Evolutionary conservation across 2,797 vertebrate species (phyloP), one percentile per base, ranked within the genome.

Genomic region (Anolis apletophallus): DNA sequence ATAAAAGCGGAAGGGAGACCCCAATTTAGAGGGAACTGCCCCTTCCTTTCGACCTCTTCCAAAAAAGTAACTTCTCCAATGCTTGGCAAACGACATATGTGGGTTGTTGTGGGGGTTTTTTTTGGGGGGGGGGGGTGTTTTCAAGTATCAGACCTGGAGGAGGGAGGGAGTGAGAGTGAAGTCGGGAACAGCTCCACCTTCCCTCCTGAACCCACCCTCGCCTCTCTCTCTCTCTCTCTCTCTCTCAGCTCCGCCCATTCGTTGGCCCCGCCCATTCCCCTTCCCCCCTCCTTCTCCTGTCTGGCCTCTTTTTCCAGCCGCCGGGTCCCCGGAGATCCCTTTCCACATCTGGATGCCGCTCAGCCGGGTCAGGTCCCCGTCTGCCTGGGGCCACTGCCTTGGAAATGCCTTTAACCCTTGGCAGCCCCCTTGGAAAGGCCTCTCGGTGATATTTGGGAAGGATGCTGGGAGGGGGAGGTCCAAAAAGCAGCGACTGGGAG

Each of bases 321-420:
- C 50, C 90, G 94, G 93, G 94, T 96, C 97, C 98, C 98, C 96
- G 91, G 98, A 97, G 98, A 98, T 96, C 95, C 81, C 9, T 61
- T 97, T 97, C 98, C 98, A 99, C 98, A 99, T 99, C 98, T 99
- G 98, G 98, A 99, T 98, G 97, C 97, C 97, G 98, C 98, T 98
- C 23, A 98, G 96, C 95, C 97, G 98, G 98, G 98, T 99, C 98
- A 99, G 98, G 97, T 97, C 98, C 97, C 97, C 98, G 98, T 96
- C 97, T 96, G 98, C 98, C 98, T 96, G 97, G 96, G 98, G 98
- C 98, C 98, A 98, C 96, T 95, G 95, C 97, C 97, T 97, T 97
- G 95, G 97, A 97, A 96, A 95, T 96, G 97, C 98, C 98, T 98
- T 98, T 98, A 98, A 98, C 46, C 46, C 94, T 93, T 95, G 87